Evolutionary conservation across 2,888 invertebrate genomes (phyloP).

Genomic region (Neuroscelio doddi): DNA sequence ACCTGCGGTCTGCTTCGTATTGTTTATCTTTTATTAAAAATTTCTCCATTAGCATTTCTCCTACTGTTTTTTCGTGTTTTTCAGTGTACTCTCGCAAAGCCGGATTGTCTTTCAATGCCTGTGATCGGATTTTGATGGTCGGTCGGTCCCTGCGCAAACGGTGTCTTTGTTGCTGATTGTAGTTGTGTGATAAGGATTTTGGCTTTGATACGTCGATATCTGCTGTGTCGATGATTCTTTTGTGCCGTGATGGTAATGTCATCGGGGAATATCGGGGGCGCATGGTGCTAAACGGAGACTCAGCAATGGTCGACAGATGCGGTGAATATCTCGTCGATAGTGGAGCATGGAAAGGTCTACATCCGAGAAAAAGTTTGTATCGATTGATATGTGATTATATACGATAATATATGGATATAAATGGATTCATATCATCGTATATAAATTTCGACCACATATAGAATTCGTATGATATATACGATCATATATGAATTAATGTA

Average conservation of each 20-base stretch:
- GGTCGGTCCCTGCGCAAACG: conserved; percentile 63
- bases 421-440: too few species aligned
- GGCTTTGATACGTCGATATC: conserved; percentile 86
- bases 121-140: conserved; percentile 69
- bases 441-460: too few species aligned
- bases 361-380: too few species aligned
- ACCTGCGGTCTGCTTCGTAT: conserved; percentile 48
- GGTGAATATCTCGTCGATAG: conserved; percentile 77
- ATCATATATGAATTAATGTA: too few species aligned
- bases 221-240: conserved; percentile 83
- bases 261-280: conserved; percentile 63
- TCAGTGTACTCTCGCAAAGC: conserved; percentile 69
- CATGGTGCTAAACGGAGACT: conserved; percentile 70
- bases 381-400: too few species aligned
- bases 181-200: conserved; percentile 50
- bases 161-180: conserved; percentile 53
- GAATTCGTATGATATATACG: too few species aligned
- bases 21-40: conserved; percentile 79
- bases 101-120: conserved; percentile 70
- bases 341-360: conserved; percentile 61
- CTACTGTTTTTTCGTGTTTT: conserved; percentile 78
- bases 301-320: conserved; percentile 82
- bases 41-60: conserved; percentile 84
- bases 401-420: too few species aligned
- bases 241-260: conserved; percentile 75